Evolutionary conservation across 2,888 invertebrate genomes (phyloP).

Genomic region (Drosophila cracens): DNA sequence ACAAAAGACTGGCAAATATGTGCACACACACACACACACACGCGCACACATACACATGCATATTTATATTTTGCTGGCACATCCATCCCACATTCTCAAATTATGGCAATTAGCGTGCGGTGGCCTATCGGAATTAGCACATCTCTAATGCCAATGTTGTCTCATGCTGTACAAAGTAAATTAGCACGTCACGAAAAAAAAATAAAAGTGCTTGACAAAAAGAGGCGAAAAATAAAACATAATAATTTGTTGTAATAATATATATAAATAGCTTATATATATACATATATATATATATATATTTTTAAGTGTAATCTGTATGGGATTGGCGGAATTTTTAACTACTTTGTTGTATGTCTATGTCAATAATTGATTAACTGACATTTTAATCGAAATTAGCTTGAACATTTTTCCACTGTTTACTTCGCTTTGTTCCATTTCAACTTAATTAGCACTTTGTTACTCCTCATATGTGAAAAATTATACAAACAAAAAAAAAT

Average conservation of each 20-base stretch:
- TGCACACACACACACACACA: constrained; percentile 29
- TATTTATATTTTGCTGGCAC: constrained; percentile 8
- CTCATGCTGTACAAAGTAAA: constrained; percentile 58
- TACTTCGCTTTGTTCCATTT: constrained; percentile 34
- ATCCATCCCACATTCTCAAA: constrained; percentile 12
- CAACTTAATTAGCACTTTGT: constrained; percentile 48
- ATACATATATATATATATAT: background rate
- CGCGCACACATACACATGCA: constrained; percentile 24
- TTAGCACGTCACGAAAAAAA: constrained; percentile 44
- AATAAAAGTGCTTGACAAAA: background rate
- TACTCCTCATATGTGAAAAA: constrained; percentile 55
- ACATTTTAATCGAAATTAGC: background rate
- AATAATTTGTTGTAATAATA: background rate
- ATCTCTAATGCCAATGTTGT: constrained; percentile 51
- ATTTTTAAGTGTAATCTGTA: background rate
- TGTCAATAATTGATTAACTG: constrained; percentile 4
- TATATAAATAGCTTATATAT: background rate
- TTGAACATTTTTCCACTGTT: constrained; percentile 34
- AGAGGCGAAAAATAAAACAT: background rate
- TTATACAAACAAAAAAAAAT: background rate
- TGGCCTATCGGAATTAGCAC: constrained; percentile 67
- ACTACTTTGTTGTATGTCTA: background rate
- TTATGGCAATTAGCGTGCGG: constrained; percentile 60
- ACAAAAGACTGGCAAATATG: constrained; percentile 17
- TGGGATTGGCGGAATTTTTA: background rate